Conservation (phyloP, 2,113 vertebrate genomes). For the Pterocles orientalis region DNA sequence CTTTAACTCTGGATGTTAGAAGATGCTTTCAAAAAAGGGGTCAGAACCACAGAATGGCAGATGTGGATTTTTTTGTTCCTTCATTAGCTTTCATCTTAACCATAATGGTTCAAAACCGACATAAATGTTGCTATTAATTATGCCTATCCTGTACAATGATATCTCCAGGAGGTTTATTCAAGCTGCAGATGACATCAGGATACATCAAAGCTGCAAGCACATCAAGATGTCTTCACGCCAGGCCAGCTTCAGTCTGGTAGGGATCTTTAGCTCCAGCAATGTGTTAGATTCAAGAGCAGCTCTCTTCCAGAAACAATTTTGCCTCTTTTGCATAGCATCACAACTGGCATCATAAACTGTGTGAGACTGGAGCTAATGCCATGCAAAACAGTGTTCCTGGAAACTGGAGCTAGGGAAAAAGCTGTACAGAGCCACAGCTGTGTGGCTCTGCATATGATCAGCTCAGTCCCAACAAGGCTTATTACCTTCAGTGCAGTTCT, state of each 20-base stretch:
- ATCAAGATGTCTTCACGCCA: conserved; percentile 4
- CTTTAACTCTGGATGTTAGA: not conserved
- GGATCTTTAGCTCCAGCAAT: not conserved
- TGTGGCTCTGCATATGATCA: not conserved
- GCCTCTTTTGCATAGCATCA: not conserved
- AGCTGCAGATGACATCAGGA: conserved; percentile 24
- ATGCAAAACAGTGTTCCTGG: not conserved
- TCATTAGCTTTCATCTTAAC: not conserved
- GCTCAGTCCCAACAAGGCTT: not conserved
- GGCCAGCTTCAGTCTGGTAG: not conserved
- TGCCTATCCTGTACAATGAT: not conserved
- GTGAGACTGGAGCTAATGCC: not conserved
- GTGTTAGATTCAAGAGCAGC: not conserved
- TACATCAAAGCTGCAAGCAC: not conserved
- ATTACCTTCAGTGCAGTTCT: not conserved
- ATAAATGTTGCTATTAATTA: not conserved
- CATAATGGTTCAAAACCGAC: not conserved
- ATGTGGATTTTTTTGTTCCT: not conserved
- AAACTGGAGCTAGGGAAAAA: not conserved
- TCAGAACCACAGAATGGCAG: not conserved
- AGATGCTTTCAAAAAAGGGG: not conserved
- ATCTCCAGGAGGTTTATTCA: not conserved
- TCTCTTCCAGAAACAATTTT: conserved; percentile 39
- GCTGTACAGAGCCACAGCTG: not conserved
- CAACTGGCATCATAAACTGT: conserved; percentile 11